Evolutionary conservation across 2,888 invertebrate genomes (phyloP).

Genomic region (Zelleria hepariella): DNA sequence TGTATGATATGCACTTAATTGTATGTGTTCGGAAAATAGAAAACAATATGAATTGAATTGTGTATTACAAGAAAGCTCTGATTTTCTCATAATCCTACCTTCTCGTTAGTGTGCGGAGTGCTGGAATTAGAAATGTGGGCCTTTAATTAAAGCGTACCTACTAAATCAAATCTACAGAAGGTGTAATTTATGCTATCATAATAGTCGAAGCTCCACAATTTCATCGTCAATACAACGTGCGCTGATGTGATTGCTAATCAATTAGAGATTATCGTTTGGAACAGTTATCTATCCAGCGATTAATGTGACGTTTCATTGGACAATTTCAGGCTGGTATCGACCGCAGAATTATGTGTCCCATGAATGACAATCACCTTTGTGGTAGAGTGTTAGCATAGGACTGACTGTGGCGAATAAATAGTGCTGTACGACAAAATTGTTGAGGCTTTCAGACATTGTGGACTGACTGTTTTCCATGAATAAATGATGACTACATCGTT

Average conservation of each 20-base stretch:
- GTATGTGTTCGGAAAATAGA: too few species aligned
- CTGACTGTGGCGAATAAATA: background rate
- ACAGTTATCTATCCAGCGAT: conserved; percentile 33
- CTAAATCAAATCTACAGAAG: background rate
- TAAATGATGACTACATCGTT: too few species aligned
- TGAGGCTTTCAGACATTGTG: background rate
- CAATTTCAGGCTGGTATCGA: conserved; percentile 27
- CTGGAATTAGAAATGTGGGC: too few species aligned
- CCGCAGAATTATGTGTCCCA: conserved; percentile 44
- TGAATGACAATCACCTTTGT: background rate
- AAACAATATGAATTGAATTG: too few species aligned
- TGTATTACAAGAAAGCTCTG: too few species aligned
- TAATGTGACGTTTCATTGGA: conserved; percentile 33
- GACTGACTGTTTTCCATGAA: too few species aligned
- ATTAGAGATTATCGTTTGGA: conserved; percentile 30
- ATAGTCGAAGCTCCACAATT: background rate
- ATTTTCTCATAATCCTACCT: too few species aligned
- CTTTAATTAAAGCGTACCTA: background rate
- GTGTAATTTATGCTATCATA: background rate
- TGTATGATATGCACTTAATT: too few species aligned
- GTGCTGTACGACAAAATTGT: background rate
- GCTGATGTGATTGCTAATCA: conserved; percentile 29
- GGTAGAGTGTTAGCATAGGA: background rate
- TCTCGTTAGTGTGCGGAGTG: too few species aligned
- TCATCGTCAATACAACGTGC: conserved; percentile 16